Evolutionary conservation across 2,888 invertebrate species (phyloP).

Genomic region (Hirtodrosophila alboralis): DNA sequence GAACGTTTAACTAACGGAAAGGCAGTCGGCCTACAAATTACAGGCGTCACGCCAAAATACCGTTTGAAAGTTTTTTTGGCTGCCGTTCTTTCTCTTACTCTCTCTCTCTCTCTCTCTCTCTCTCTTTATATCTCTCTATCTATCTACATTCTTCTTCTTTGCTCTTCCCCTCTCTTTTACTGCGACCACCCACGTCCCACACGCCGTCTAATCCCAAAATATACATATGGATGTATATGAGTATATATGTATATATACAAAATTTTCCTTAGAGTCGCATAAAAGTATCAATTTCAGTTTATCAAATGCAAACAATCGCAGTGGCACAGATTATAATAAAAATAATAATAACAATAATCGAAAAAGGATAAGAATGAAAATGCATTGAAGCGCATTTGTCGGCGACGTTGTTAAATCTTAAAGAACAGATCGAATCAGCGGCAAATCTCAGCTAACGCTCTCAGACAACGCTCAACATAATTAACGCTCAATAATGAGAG

Average conservation of each 20-base stretch:
- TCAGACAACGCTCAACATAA: slow-evolving; percentile 54
- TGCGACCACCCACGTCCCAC: slow-evolving; percentile 63
- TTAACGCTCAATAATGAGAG: slow-evolving; percentile 71
- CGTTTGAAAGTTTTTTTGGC: slow-evolving; percentile 69
- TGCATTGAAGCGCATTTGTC: slow-evolving; percentile 55
- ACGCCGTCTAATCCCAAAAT: neutral
- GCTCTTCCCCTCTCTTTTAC: neutral
- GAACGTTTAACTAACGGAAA: slow-evolving; percentile 36
- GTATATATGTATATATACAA: neutral
- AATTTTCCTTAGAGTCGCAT: slow-evolving; percentile 4
- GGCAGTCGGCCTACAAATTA: slow-evolving; percentile 68
- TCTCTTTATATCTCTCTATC: no score
- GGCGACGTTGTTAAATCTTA: slow-evolving; percentile 50
- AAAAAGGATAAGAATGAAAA: slow-evolving; percentile 61
- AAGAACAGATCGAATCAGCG: slow-evolving; percentile 53
- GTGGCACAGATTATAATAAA: slow-evolving; percentile 62
- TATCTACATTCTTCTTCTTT: no score
- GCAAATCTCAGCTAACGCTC: slow-evolving; percentile 1
- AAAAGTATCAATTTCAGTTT: slow-evolving; percentile 73
- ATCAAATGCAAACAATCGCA: slow-evolving; percentile 64
- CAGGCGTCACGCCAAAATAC: slow-evolving; percentile 74
- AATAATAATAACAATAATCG: no score
- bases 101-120: no score
- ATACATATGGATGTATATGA: neutral
- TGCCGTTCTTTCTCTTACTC: slow-evolving; percentile 4